Base-by-base conservation (phyloP, 2,797 vertebrate genomes). In the Falco rusticolus region DNA sequence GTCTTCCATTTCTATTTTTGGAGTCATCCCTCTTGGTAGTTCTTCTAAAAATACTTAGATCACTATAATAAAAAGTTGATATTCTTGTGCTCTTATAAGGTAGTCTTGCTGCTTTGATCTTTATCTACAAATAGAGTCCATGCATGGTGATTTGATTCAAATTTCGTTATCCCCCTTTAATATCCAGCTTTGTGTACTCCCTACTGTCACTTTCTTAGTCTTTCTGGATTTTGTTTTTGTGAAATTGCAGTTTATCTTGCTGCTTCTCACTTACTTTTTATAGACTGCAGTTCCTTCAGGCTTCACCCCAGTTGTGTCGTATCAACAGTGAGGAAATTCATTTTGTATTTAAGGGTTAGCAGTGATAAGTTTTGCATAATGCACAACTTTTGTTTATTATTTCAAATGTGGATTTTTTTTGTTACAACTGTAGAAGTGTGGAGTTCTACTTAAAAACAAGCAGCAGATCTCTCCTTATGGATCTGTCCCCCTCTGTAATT, bases 31-130 rank as follows among this genome's bases (percentile, higher is more conserved):
- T 83, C 48, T 41, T 63, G 64, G n/a, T 22, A 3, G n/a, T 26
- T 72, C 51, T 71, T 51, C 61, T 69, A 18, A 70, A 85, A 89
- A 56, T 3, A 9, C 39, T 24, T 4, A 3, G 50, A 6, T 20
- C 9, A 0, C 2, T 33, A 0, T 0, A 3, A 17, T 13, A 24
- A 39, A 29, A 70, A 16, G 10, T n/a, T 29, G 57, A 12, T 37
- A 9, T 68, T 78, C 20, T 16, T 20, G 1, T 25, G 18, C 13
- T 79, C 25, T 65, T 25, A 0, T 6, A 1, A 25, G 15, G 31
- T 31, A 2, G 66, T 76, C 16, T 29, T 29, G 17, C 61, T 13
- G 34, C 72, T 64, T 86, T 14, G 12, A 15, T 75, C 16, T 60
- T 60, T 37, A 14, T 28, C 79, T 47, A 2, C 29, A 29, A 8